Base-by-base conservation (phyloP, 2,113 vertebrate genomes). In the Harpagus bidentatus region DNA sequence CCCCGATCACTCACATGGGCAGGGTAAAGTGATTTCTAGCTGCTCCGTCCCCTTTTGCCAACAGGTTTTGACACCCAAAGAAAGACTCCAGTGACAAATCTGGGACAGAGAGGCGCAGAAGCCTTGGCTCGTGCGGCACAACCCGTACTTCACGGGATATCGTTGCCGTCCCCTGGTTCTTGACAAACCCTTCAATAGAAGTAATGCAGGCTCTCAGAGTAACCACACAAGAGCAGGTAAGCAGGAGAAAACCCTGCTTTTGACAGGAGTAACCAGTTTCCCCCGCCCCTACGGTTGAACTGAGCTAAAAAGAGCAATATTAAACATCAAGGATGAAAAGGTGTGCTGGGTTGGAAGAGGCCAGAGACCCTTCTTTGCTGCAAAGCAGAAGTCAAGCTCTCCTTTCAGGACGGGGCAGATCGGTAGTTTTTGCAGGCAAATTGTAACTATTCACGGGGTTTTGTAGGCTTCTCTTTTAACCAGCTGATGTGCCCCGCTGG, bases 1-100 rank as follows among this genome's bases (percentile, higher is more conserved):
- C 55, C 45, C 40, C 2, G 2, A 13, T 8, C 40, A 5, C 32
- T 17, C 38, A 10, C 20, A 2, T 0, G 2, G 40, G 31, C 45
- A n/a, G 21, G 31, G 17, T 40, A n/a, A 10, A 13, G 40, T 1
- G 17, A 65, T 40, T 56, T 36, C 21, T 15, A 63, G 36, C n/a
- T 1, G 5, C 65, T 20, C 55, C 47, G 6, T 32, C 16, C 17
- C 31, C 47, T 21, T 71, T 48, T 21, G 17, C 55, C 34, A 17
- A 19, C n/a, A 12, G 42, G n/a, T 36, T 53, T 56, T 12, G n/a
- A 71, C 28, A 38, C 14, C 29, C 36, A 16, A 13, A 47, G 42
- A 32, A 28, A 31, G n/a, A 21, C 16, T 22, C 56, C 21, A 10
- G 31, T 6, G 61, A 45, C 31, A 63, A 69, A 40, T 18, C 3